These are phyloP conservation scores for Sula dactylatra DNA, from an alignment of 2,113 vertebrate genomes.

Conservation along the genomic window DNA sequence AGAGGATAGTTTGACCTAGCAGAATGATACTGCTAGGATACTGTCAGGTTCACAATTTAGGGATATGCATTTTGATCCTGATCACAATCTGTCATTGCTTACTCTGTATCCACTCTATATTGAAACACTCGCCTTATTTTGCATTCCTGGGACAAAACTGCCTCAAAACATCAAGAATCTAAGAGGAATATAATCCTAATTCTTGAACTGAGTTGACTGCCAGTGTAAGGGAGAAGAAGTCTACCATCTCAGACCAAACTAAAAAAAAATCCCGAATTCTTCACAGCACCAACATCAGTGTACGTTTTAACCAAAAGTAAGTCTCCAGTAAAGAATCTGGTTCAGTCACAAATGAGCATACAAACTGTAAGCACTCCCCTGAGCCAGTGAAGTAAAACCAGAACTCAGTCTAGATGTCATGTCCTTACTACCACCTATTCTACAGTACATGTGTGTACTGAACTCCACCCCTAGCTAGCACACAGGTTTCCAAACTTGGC, in stretches of 20 bases:
- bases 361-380: not conserved
- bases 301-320: not conserved
- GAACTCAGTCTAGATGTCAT: not conserved
- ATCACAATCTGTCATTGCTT: not conserved
- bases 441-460: accelerated
- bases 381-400: not conserved
- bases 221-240: not conserved
- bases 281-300: accelerated
- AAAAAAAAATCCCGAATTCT: not conserved
- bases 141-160: not conserved
- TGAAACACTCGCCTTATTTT: not conserved
- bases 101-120: not conserved
- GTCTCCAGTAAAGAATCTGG: not conserved
- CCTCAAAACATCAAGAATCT: not conserved
- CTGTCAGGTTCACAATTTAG: not conserved
- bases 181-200: not conserved
- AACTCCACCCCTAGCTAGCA: not conserved
- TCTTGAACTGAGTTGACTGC: not conserved
- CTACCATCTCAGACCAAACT: not conserved
- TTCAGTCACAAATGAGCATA: not conserved
- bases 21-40: not conserved
- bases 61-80: not conserved
- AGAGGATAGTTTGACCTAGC: not conserved
- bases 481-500: not conserved
- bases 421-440: too few species aligned